phyloP scores from a whole-genome alignment of 2,888 invertebrate genomes.

The Mantis religiosa region DNA sequence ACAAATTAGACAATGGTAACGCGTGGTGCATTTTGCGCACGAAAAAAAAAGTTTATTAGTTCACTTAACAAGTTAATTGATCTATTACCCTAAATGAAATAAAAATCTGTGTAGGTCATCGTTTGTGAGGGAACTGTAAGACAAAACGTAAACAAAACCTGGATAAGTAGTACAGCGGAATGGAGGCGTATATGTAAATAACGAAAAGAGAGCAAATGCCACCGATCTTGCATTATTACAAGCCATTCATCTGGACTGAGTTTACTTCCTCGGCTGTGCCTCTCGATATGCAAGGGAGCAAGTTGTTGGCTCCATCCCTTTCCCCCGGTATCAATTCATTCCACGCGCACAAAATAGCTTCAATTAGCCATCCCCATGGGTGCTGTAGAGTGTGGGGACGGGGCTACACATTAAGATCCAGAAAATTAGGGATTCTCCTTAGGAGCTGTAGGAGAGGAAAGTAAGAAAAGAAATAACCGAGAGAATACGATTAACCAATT shows the following conservation, averaged over 20 bases:
- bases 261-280: not conserved
- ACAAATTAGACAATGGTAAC: too few species aligned
- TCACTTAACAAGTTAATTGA: too few species aligned
- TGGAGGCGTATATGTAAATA: too few species aligned
- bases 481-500: not conserved
- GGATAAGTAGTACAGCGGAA: too few species aligned
- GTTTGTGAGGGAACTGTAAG: too few species aligned
- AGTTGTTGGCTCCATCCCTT: not conserved
- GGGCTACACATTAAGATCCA: constrained; percentile 18
- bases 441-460: not conserved
- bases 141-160: too few species aligned
- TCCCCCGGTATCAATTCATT: constrained; percentile 26
- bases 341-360: constrained; percentile 27
- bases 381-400: constrained; percentile 18
- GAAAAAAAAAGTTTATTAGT: too few species aligned
- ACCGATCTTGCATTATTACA: not conserved
- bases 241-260: not conserved
- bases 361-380: constrained; percentile 28
- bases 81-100: too few species aligned
- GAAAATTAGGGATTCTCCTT: constrained; percentile 26
- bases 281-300: constrained; percentile 19
- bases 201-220: not conserved
- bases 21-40: too few species aligned
- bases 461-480: not conserved
- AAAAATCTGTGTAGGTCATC: too few species aligned